These are phyloP conservation scores for Crocodylus rhombifer DNA, from an alignment of 2,797 vertebrate genomes.

Conservation along the genomic window DNA sequence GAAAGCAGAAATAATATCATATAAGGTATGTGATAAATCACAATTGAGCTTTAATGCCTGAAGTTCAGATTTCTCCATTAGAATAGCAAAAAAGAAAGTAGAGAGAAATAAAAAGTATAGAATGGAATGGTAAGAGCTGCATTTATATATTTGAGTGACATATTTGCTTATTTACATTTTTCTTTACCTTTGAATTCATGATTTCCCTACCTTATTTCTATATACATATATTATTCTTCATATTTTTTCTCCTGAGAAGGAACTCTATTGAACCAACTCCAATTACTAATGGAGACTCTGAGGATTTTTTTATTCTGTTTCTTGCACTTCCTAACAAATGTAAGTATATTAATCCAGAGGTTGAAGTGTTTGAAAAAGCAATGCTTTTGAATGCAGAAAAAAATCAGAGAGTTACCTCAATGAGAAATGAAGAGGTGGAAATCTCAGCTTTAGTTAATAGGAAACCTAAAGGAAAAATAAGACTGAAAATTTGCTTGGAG, in stretches of 20 bases:
- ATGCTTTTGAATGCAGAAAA: not conserved
- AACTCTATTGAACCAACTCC: not conserved
- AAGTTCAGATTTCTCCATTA: constrained; percentile 10
- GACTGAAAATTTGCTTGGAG: constrained; percentile 92
- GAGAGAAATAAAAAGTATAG: not conserved
- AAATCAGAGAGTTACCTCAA: not conserved
- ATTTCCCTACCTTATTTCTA: not conserved
- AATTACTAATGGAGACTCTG: not conserved
- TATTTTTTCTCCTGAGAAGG: not conserved
- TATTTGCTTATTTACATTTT: not conserved
- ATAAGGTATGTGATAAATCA: not conserved
- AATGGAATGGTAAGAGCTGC: not conserved
- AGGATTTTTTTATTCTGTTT: not conserved
- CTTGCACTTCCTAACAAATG: not conserved
- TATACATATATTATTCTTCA: not conserved
- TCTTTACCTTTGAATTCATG: not conserved
- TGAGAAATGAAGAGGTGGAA: constrained; percentile 77
- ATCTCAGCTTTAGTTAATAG: constrained; percentile 82
- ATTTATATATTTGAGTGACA: not conserved
- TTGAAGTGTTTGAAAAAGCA: not conserved
- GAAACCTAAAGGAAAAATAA: constrained; percentile 87
- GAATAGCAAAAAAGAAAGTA: constrained; percentile 2
- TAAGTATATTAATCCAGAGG: not conserved
- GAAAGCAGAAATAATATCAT: not conserved
- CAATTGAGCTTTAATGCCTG: not conserved